Conservation (phyloP, 2,888 invertebrate genomes). For the Pandemis cinnamomeana region DNA sequence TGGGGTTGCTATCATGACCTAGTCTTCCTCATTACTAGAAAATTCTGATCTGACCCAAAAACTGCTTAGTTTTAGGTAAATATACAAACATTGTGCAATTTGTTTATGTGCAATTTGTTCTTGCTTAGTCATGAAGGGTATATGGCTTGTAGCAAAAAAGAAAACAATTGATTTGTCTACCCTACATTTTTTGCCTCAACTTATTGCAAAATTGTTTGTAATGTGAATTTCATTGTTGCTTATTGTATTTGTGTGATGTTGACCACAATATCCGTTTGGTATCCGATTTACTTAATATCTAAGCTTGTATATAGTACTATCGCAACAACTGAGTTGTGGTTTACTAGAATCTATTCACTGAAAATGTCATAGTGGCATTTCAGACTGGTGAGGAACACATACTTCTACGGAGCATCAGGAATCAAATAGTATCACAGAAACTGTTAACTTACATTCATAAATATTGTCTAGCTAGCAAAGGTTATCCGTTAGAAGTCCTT, state of each 20-base stretch:
- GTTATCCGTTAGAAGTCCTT: too few species aligned
- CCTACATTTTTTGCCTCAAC: constrained; percentile 1
- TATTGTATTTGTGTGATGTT: background rate
- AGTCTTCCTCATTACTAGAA: constrained; percentile 28
- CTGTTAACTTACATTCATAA: too few species aligned
- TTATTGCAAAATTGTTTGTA: background rate
- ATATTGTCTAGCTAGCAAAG: too few species aligned
- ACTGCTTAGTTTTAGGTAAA: constrained; percentile 12
- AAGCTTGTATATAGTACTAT: background rate
- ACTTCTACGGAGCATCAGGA: too few species aligned
- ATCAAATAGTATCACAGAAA: too few species aligned
- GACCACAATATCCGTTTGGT: background rate
- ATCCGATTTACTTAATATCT: background rate
- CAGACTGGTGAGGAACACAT: too few species aligned
- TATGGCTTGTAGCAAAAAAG: background rate
- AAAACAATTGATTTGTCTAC: constrained; percentile 6
- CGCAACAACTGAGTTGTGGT: too few species aligned
- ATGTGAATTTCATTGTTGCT: background rate
- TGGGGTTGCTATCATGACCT: constrained; percentile 32
- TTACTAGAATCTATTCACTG: too few species aligned
- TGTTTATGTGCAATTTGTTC: constrained; percentile 23
- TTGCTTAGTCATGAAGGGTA: constrained; percentile 9
- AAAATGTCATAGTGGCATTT: too few species aligned
- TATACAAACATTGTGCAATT: constrained; percentile 35
- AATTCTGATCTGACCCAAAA: constrained; percentile 33